Evolutionary conservation across 2,888 invertebrate genomes (phyloP).

Genomic region (Apotomis capreana): DNA sequence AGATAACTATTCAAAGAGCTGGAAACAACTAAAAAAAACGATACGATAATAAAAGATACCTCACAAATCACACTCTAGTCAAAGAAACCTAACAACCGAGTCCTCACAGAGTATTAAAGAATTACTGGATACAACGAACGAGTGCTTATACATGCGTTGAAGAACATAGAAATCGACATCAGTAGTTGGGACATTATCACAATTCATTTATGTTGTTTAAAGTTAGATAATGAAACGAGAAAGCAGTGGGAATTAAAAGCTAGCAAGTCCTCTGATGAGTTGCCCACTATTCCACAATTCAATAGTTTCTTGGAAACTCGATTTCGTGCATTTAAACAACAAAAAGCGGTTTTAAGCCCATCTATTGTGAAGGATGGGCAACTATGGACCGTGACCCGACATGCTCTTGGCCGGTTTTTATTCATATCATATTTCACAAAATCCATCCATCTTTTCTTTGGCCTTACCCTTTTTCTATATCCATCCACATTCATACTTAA

Average conservation of each 20-base stretch:
- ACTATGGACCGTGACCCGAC: too few species aligned
- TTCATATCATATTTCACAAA: too few species aligned
- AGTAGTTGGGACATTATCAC: background rate
- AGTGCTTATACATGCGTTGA: slow-evolving; percentile 4
- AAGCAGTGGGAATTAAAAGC: slow-evolving; percentile 2
- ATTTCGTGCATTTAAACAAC: background rate
- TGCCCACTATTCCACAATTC: background rate
- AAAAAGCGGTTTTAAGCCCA: too few species aligned
- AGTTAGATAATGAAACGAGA: background rate
- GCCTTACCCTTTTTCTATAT: too few species aligned
- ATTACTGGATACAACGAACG: slow-evolving; percentile 12
- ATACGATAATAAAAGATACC: slow-evolving; percentile 10
- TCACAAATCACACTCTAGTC: slow-evolving; percentile 6
- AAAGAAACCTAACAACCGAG: background rate
- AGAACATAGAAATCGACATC: background rate
- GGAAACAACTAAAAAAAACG: slow-evolving; percentile 9
- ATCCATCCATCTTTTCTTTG: too few species aligned
- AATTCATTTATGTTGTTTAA: background rate
- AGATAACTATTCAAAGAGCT: background rate
- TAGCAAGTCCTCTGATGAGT: background rate
- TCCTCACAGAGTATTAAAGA: background rate
- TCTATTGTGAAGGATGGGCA: too few species aligned
- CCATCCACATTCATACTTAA: too few species aligned
- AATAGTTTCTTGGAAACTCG: background rate
- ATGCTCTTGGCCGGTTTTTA: too few species aligned